These are phyloP conservation scores for Proctacanthus coquilletti DNA, from an alignment of 1,140 invertebrate species.

Conservation along the genomic window DNA sequence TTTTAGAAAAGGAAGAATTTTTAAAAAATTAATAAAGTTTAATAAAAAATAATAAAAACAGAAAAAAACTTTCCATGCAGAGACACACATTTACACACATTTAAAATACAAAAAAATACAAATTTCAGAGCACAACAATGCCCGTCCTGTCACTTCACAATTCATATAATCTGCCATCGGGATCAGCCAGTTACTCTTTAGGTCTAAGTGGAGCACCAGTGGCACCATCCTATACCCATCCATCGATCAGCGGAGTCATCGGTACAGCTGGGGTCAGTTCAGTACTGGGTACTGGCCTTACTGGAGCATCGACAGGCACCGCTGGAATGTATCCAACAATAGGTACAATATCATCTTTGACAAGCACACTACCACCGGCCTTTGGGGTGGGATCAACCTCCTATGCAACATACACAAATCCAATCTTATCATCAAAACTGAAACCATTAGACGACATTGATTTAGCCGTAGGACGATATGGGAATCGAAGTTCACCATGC, in stretches of 20 bases:
- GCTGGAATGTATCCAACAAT: constrained; percentile 1
- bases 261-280: constrained; percentile 14
- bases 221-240: constrained; percentile 21
- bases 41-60: too few species aligned
- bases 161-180: constrained; percentile 33
- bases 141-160: constrained; percentile 39
- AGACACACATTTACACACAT: not conserved
- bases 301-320: constrained; percentile 1
- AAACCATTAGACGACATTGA: constrained; percentile 53
- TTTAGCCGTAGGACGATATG: constrained; percentile 39
- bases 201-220: constrained; percentile 17
- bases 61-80: too few species aligned
- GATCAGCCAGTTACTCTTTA: constrained; percentile 25
- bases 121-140: constrained; percentile 44
- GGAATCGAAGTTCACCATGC: constrained; percentile 45
- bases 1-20: too few species aligned
- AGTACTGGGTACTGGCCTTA: constrained; percentile 2
- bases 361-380: constrained; percentile 21
- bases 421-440: constrained; percentile 39
- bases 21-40: too few species aligned
- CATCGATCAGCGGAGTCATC: constrained; percentile 21
- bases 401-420: constrained; percentile 43
- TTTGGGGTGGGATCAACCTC: constrained; percentile 28
- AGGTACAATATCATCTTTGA: constrained; percentile 12
- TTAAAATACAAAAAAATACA: not conserved